Evolutionary conservation across 2,113 vertebrate species (phyloP), one percentile per base, ranked within the genome.

Genomic region (Stomatorhinus ivindoensis): DNA sequence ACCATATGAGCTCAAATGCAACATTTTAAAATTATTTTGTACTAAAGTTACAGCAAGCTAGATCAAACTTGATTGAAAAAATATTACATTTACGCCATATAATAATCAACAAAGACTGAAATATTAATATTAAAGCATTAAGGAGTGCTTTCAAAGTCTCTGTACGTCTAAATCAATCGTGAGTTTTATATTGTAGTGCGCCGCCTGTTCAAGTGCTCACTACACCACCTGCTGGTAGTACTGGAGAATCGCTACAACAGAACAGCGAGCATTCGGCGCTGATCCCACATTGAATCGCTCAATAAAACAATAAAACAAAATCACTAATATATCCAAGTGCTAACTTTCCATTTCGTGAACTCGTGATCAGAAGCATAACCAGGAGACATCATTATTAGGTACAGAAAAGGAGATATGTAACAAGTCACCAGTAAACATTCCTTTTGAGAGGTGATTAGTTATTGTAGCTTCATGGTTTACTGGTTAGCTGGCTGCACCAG

Each of bases 161-260:
- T 55, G 44, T 87, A 31, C 15, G 31, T n/a, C n/a, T 85, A 48
- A 76, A 51, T 35, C 15, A 76, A 51, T 51, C 15, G n/a, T 39
- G 48, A 87, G 50, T 50, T 87, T 15, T 42, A 10, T 27, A 35
- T 13, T 39, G 31, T 35, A 51, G 48, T 35, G 39, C 61, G 35
- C 42, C 9, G 88, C n/a, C 24, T 86, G 48, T 89, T 89, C 35
- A 51, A 89, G 89, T 86, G 87, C 87, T 85, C 86, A 27, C 21
- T 73, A 89, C 88, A 3, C 91, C 92, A 88, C 91, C 92, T 93
- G 89, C 90, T 92, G 92, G 92, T 8, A 24, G 86, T 55, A 53
- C 27, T 21, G 39, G 46, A 44, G 61, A 88, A 90, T 69, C 51
- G 51, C 50, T 61, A 85, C 35, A 48, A 84, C 19, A 10, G 21